A percentile compares a stretch with the other conserved stretches of the same genome.
Evolutionary conservation across 2,113 vertebrate species (phyloP).

Genomic region (Chaetodon trifascialis): DNA sequence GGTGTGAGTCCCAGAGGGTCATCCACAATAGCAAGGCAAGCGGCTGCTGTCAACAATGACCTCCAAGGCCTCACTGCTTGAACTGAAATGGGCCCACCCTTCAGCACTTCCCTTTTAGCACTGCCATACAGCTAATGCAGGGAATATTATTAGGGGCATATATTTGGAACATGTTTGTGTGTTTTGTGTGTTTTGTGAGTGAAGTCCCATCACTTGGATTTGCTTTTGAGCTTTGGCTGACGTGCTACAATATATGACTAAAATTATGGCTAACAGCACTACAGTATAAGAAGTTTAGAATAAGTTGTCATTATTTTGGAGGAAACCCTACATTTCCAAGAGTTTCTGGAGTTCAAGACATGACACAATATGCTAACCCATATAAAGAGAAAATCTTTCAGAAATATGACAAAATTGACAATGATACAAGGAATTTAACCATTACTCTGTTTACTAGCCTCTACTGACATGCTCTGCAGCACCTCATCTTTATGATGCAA

Average conservation of each 20-base stretch:
- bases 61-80: slow-evolving; percentile 64
- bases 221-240: slow-evolving; percentile 31
- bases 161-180: slow-evolving; percentile 47
- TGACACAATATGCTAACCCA: not conserved
- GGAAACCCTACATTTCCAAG: not conserved
- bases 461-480: not conserved
- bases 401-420: slow-evolving; percentile 4
- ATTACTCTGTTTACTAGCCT: not conserved
- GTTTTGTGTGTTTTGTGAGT: slow-evolving; percentile 44
- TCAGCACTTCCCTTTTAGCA: slow-evolving; percentile 73
- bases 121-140: slow-evolving; percentile 50
- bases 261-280: not conserved
- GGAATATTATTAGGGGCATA: slow-evolving; percentile 71
- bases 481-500: slow-evolving; percentile 27
- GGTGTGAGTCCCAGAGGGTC: slow-evolving; percentile 64
- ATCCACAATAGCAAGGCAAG: slow-evolving; percentile 77
- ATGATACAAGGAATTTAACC: not conserved
- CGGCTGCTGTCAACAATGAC: slow-evolving; percentile 77
- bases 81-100: slow-evolving; percentile 64
- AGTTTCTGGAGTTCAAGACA: not conserved
- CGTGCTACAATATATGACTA: slow-evolving; percentile 14
- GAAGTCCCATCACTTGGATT: slow-evolving; percentile 40
- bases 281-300: not conserved
- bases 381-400: not conserved
- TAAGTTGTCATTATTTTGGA: not conserved